Evolutionary conservation across 2,113 vertebrate species (phyloP), one percentile per base, ranked within the genome.

Genomic region (Neomonachus schauinslandi): DNA sequence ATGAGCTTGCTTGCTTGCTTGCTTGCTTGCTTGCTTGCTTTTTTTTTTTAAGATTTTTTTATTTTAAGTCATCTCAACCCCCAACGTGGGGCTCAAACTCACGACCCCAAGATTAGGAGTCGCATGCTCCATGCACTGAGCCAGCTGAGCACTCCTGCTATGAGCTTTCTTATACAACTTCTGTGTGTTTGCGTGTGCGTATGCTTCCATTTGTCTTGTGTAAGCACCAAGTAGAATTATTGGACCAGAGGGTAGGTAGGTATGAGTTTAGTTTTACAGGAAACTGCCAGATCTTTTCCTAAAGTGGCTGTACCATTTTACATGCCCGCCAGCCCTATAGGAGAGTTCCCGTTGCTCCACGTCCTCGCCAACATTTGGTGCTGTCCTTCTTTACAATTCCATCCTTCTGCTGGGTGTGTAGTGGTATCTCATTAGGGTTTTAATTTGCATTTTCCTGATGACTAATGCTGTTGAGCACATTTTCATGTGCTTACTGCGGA

Each of bases 251-350:
- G 26, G 21, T 1, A 15, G 36, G 31, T 1, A 15, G 4, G 67
- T 4, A 4, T n/a, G 7, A 18, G 46, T 76, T 71, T 59, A 59
- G 8, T 51, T 74, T 14, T 36, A 12, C 9, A 15, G 51, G 94
- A 67, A 69, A 5, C 55, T 7, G 12, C 51, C 67, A 0, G 24
- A 5, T 69, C 77, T 57, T 76, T 7, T 5, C 42, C 33, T 49
- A 5, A 8, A 26, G 88, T 14, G 61, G 85, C 63, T 36, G 0
- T 1, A 0, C 7, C 15, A 0, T 15, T n/a, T 71, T 3, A 1
- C 42, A 61, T 31, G 1, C 61, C 67, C 36, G 4, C 88, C 10
- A 7, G 22, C 28, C 4, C 1, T 0, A 2, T 0, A 0, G 0
- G 19, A 2, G 33, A 7, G 5, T 76, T 69, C 83, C 7, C 0